These are phyloP conservation scores for Varanus komodoensis DNA, from an alignment of 2,113 vertebrate species.

Conservation along the genomic window DNA sequence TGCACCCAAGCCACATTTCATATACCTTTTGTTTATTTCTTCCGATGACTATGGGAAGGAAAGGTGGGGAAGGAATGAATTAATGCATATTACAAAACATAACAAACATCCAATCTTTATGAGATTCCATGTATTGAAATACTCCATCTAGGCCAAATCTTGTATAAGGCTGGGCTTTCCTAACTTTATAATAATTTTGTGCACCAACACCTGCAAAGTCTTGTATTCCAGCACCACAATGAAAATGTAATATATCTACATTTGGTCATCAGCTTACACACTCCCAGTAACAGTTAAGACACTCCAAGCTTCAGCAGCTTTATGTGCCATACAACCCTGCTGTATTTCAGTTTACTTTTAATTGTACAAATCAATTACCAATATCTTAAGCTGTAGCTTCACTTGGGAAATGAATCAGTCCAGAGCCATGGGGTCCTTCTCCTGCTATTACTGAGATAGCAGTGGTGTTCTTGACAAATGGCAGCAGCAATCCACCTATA, in stretches of 20 bases:
- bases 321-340: background rate
- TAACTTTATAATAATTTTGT: conserved; percentile 11
- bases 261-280: background rate
- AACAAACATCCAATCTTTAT: background rate
- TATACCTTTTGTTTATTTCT: conserved; percentile 85
- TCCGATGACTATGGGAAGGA: conserved; percentile 75
- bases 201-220: conserved; percentile 8
- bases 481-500: too few species aligned
- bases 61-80: conserved; percentile 55
- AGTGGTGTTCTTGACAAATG: background rate
- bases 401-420: background rate
- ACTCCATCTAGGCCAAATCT: background rate
- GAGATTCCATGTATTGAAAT: conserved; percentile 1
- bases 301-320: background rate
- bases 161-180: background rate
- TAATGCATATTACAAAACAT: conserved; percentile 52
- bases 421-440: background rate
- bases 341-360: background rate
- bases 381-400: background rate
- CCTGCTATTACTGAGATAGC: background rate
- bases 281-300: background rate
- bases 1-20: conserved; percentile 39
- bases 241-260: too few species aligned
- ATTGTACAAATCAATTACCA: background rate
- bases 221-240: background rate